These are phyloP conservation scores for Drosophila nigritarsus DNA, from an alignment of 2,888 invertebrate species.

Conservation along the genomic window DNA sequence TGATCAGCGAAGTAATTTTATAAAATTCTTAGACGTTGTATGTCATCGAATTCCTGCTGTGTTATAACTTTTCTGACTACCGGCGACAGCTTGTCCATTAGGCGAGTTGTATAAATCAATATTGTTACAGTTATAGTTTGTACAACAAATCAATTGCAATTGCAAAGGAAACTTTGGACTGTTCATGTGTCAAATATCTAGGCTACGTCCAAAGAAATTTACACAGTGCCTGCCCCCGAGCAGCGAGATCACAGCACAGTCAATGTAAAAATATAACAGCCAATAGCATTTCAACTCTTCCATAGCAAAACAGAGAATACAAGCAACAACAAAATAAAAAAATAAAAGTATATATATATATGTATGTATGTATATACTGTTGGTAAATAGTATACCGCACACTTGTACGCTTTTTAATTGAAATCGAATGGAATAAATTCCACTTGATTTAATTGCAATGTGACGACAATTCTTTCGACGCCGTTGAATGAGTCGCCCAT, in stretches of 20 bases:
- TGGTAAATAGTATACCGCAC: slow-evolving; percentile 53
- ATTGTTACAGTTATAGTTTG: slow-evolving; percentile 33
- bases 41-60: slow-evolving; percentile 18
- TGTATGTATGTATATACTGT: slow-evolving; percentile 17
- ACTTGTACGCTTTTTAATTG: slow-evolving; percentile 72
- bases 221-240: slow-evolving; percentile 57
- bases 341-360: slow-evolving; percentile 8
- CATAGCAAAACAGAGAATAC: not conserved
- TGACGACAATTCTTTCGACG: slow-evolving; percentile 66
- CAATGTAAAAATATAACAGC: slow-evolving; percentile 37
- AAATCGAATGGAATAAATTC: slow-evolving; percentile 79
- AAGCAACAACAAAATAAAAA: slow-evolving; percentile 12
- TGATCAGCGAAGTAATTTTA: slow-evolving; percentile 12
- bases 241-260: slow-evolving; percentile 48
- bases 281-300: slow-evolving; percentile 24
- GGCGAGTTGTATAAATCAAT: slow-evolving; percentile 49
- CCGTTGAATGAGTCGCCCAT: slow-evolving; percentile 39
- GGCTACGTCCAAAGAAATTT: slow-evolving; percentile 59
- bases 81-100: not conserved
- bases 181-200: slow-evolving; percentile 69
- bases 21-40: slow-evolving; percentile 56
- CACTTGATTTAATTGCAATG: slow-evolving; percentile 76
- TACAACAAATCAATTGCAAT: slow-evolving; percentile 71
- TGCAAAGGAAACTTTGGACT: slow-evolving; percentile 71
- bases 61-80: not conserved